A percentile compares a stretch with the other conserved stretches of the same genome.
Conservation (phyloP, 1,140 invertebrate species). For the Hetaerina americana region DNA sequence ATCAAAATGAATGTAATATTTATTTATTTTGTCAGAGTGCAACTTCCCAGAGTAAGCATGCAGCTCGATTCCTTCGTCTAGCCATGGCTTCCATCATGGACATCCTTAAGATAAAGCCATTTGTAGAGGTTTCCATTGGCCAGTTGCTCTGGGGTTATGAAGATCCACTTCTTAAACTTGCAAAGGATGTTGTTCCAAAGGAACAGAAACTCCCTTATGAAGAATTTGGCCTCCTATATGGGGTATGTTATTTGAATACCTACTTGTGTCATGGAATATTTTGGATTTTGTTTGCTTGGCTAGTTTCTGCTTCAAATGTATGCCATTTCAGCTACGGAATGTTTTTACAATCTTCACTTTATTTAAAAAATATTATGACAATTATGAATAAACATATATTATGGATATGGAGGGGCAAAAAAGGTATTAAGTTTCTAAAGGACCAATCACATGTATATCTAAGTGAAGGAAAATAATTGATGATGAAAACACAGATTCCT, state of each 20-base stretch:
- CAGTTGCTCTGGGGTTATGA: constrained; percentile 91
- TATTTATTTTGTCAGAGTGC: constrained; percentile 42
- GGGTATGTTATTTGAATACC: constrained; percentile 47
- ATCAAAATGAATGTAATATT: background rate
- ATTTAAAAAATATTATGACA: too few species aligned
- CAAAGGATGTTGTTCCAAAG: constrained; percentile 76
- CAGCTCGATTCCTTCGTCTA: constrained; percentile 62
- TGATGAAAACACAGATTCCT: too few species aligned
- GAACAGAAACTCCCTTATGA: constrained; percentile 83
- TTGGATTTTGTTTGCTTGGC: too few species aligned
- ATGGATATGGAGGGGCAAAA: too few species aligned
- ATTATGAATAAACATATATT: too few species aligned
- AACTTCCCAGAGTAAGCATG: constrained; percentile 73
- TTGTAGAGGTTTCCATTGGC: constrained; percentile 72
- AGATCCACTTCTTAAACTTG: constrained; percentile 73
- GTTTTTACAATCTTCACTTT: too few species aligned
- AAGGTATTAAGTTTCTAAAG: too few species aligned
- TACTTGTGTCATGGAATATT: too few species aligned
- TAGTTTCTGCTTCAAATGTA: too few species aligned
- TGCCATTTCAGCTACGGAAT: too few species aligned
- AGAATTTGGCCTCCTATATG: constrained; percentile 79
- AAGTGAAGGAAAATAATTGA: too few species aligned
- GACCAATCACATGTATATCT: too few species aligned
- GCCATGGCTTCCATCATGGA: constrained; percentile 84
- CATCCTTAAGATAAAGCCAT: constrained; percentile 77